Evolutionary conservation across 1,140 invertebrate species (phyloP).

Genomic region (Teleopsis dalmanni): DNA sequence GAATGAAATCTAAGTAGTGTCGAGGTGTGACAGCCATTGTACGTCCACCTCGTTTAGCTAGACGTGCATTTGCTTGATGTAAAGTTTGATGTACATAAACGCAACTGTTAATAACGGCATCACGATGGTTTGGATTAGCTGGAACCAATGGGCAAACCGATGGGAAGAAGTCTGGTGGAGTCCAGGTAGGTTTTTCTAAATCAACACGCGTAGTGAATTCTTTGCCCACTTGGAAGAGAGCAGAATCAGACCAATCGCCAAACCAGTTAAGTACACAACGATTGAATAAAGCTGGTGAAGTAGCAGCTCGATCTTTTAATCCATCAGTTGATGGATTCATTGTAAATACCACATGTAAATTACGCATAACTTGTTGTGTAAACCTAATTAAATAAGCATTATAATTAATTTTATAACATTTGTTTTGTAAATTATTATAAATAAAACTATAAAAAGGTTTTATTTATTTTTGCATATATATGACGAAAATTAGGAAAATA

Average conservation of each 20-base stretch:
- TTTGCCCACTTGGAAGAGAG: slow-evolving; percentile 83
- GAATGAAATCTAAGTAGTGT: slow-evolving; percentile 99
- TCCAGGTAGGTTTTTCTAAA: slow-evolving; percentile 74
- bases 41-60: slow-evolving; percentile 84
- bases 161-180: slow-evolving; percentile 81
- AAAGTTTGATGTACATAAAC: slow-evolving; percentile 98
- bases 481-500: too few species aligned
- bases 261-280: slow-evolving; percentile 99
- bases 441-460: not conserved
- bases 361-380: slow-evolving; percentile 96
- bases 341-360: slow-evolving; percentile 98
- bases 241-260: slow-evolving; percentile 98
- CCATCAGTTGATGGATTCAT: slow-evolving; percentile 99
- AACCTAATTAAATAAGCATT: slow-evolving; percentile 50
- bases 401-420: not conserved
- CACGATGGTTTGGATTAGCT: slow-evolving; percentile 71
- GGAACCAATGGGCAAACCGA: slow-evolving; percentile 71
- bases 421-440: slow-evolving; percentile 5
- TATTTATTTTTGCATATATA: not conserved
- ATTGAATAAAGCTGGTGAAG: slow-evolving; percentile 98
- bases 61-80: slow-evolving; percentile 83
- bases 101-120: slow-evolving; percentile 95
- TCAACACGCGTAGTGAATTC: slow-evolving; percentile 81
- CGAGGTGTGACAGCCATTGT: slow-evolving; percentile 95
- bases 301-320: slow-evolving; percentile 94